These are phyloP conservation scores for Microplitis demolitor DNA, from an alignment of 1,140 invertebrate species.

Conservation along the genomic window DNA sequence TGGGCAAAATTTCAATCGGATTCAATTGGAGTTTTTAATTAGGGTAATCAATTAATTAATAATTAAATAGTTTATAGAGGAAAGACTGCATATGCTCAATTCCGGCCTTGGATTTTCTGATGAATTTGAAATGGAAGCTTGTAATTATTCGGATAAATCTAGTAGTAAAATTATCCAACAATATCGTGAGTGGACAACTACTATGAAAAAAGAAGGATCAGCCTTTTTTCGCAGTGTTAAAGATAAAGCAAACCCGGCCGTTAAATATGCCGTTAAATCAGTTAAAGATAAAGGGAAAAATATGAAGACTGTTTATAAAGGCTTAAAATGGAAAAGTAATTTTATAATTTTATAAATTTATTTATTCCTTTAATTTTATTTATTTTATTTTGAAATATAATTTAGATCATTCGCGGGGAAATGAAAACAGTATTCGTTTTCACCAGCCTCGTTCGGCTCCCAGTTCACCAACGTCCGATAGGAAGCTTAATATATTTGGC, in stretches of 20 bases:
- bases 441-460: conserved; percentile 68
- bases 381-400: conserved; percentile 34
- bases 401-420: conserved; percentile 55
- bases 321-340: conserved; percentile 70
- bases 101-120: conserved; percentile 88
- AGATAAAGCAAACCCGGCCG: conserved; percentile 80
- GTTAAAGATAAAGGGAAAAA: conserved; percentile 79
- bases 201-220: conserved; percentile 70
- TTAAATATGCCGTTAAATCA: conserved; percentile 81
- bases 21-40: background rate
- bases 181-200: conserved; percentile 75
- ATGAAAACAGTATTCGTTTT: conserved; percentile 51
- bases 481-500: conserved; percentile 56
- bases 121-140: conserved; percentile 91
- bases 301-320: conserved; percentile 76
- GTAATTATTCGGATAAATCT: conserved; percentile 81
- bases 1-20: background rate
- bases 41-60: background rate
- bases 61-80: conserved; percentile 82
- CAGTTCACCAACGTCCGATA: conserved; percentile 68
- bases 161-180: conserved; percentile 77
- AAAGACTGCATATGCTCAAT: conserved; percentile 87
- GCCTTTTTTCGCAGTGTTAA: conserved; percentile 78
- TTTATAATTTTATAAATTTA: conserved; percentile 15
- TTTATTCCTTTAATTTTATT: conserved; percentile 12